These are phyloP conservation scores for Hoplodrina ambigua DNA, from an alignment of 2,888 invertebrate species.

Conservation along the genomic window DNA sequence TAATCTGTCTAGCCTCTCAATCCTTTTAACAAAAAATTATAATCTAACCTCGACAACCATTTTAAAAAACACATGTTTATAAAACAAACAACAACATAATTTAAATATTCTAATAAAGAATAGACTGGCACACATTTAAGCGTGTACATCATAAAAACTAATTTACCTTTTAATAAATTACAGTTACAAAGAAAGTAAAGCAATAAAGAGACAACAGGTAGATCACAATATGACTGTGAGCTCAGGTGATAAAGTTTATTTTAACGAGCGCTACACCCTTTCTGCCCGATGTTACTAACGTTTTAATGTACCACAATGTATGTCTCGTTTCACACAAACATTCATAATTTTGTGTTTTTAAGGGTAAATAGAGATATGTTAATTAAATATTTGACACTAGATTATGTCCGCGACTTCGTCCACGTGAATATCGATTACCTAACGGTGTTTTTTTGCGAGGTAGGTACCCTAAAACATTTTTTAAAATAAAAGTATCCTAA, in stretches of 20 bases:
- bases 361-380: background rate
- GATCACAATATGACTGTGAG: constrained; percentile 39
- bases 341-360: constrained; percentile 22
- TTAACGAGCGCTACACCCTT: constrained; percentile 46
- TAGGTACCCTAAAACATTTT: too few species aligned
- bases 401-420: too few species aligned
- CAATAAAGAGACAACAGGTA: constrained; percentile 40
- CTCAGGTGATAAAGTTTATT: constrained; percentile 51
- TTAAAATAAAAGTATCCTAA: too few species aligned
- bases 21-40: background rate
- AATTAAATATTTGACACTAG: background rate
- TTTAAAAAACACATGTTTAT: background rate
- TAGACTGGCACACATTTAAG: constrained; percentile 1
- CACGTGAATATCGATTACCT: too few species aligned
- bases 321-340: constrained; percentile 17
- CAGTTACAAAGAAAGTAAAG: constrained; percentile 18
- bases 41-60: background rate
- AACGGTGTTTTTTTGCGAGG: too few species aligned
- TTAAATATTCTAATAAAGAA: background rate
- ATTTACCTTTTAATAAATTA: constrained; percentile 24
- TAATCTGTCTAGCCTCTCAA: background rate
- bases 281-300: constrained; percentile 22
- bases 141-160: constrained; percentile 15
- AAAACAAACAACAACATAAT: too few species aligned
- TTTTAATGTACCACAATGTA: constrained; percentile 50